Evolutionary conservation across 2,888 invertebrate species (phyloP), one percentile per base, ranked within the genome.

Genomic region (Agrilus cyanescens): DNA sequence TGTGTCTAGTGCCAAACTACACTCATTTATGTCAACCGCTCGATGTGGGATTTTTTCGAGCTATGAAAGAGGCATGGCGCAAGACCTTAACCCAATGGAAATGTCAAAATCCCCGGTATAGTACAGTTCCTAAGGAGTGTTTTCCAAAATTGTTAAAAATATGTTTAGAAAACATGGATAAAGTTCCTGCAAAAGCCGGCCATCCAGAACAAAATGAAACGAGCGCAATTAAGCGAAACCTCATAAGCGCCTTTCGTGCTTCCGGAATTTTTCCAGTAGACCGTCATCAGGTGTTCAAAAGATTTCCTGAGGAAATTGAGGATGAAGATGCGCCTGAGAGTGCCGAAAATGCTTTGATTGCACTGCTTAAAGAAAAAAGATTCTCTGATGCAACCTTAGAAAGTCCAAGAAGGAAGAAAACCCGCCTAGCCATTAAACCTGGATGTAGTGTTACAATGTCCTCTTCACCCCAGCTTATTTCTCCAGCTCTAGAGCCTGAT

Each of bases 1-100:
- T 43, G 2, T 37, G 38, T 32, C 12, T 45, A 4, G 29, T 34
- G 13, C 41, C 45, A n/a, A 4, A 45, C 12, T 20, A 40, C 3
- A 44, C 45, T 6, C 37, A 40, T 32, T 16, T 40, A 3, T 44
- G 40, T n/a, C 44, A 39, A 32, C 41, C 42, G 16, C 16, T 45
- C 2, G 42, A 43, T 29, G 45, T 45, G 14, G 38, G 12, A 3
- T 35, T 45, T 37, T 37, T 45, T 12, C 37, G 34, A 13, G 36
- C 45, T 7, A 38, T 45, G 35, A 43, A 45, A 39, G 15, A 14
- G 8, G 32, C 30, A 12, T 45, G 45, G 45, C 15, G 42, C 2
- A 29, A 40, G 35, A 25, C 36, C 32, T 18, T 33, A 32, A 31
- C 37, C 12, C 10, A n/a, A n/a, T n/a, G n/a, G n/a, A n/a, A n/a